Evolutionary conservation across 2,797 vertebrate genomes (phyloP), one percentile per base, ranked within the genome.

Genomic region (Oreonectes daqikongensis): DNA sequence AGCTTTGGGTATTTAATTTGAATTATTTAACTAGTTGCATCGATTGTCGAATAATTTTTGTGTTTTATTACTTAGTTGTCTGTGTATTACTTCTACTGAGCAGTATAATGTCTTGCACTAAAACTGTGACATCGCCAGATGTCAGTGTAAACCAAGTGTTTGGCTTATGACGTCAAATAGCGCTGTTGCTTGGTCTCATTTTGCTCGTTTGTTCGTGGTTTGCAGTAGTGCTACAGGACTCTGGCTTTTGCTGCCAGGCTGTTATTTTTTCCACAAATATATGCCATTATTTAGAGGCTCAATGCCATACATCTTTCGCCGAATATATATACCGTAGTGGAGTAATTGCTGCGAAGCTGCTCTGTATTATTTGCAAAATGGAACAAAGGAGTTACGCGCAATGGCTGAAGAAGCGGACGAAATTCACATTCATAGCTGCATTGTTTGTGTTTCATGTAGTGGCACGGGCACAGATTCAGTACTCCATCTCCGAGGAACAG

Each of bases 401-500:
- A 11, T 50, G 70, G 59, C 15, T 72, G 14, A 38, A 35, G 57
- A 28, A 35, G 18, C 57, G 11, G 26, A 4, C 20, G n/a, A 50
- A 24, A 73, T 2, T 50, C n/a, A 24, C 14, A 4, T 5, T 64
- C 5, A 38, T 73, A 6, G 32, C 46, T 7, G 1, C 35, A 10
- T 35, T 40, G 32, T 40, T 84, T 18, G 11, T 44, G 0, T 57
- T 89, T 74, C 86, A 75, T 30, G 78, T 48, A 64, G 40, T 12
- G 20, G 67, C 81, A n/a, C 79, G 67, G 0, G 88, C 78, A 5
- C 90, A 92, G 17, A 81, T 93, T 28, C 77, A 68, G 57, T 91
- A 91, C 74, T 88, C 89, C 0, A 77, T 91, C 20, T 70, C 48
- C 0, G 90, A 91, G 72, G 89, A 91, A 40, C 76, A 85, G n/a